Conservation (phyloP, 2,888 invertebrate genomes). For the Acanthoscelides obtectus region DNA sequence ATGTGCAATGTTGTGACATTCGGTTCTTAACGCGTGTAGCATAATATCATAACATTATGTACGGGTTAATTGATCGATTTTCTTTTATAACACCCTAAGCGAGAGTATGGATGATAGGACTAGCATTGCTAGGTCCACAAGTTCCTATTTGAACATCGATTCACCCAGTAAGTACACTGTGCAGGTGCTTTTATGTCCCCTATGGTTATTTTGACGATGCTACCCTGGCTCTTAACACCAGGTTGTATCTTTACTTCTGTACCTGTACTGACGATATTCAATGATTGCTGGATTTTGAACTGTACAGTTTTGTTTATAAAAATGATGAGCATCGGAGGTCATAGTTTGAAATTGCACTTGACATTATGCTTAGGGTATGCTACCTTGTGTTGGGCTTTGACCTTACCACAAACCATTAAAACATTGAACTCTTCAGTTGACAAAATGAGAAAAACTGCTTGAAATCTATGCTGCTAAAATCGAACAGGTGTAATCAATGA, state of each 20-base stretch:
- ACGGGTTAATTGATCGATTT: not conserved
- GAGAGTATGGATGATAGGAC: constrained; percentile 52
- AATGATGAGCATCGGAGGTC: not conserved
- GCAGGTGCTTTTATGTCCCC: not conserved
- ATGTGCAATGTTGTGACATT: not conserved
- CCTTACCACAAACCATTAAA: not conserved
- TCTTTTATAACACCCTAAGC: not conserved
- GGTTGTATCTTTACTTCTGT: not conserved
- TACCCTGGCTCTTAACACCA: not conserved
- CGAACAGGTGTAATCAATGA: not conserved
- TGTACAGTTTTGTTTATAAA: not conserved
- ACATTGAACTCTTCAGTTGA: not conserved
- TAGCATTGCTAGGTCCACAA: constrained; percentile 32
- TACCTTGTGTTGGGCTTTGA: not conserved
- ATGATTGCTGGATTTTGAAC: not conserved
- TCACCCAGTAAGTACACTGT: constrained; percentile 32
- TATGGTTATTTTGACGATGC: not conserved
- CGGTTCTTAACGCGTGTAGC: not conserved
- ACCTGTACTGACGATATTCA: not conserved
- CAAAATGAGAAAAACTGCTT: not conserved
- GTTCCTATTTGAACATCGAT: constrained; percentile 37
- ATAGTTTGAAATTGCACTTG: not conserved
- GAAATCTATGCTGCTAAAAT: not conserved
- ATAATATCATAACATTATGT: not conserved
- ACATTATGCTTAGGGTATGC: not conserved